A percentile compares a stretch with the other conserved stretches of the same genome.
phyloP scores from a whole-genome alignment of 2,113 vertebrate genomes.

The Chionodraco myersi region DNA sequence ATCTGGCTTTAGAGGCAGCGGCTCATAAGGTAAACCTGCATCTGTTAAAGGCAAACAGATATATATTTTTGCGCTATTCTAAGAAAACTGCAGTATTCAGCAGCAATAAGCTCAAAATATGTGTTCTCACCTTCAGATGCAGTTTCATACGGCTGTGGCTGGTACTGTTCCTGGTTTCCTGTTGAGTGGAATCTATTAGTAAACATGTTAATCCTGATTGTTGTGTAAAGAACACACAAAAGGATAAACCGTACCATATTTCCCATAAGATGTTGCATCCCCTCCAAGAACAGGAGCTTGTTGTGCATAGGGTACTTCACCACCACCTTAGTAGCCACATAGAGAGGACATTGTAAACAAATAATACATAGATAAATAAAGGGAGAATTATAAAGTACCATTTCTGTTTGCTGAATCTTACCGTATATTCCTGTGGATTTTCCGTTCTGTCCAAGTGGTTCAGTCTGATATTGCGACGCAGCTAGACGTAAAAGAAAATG shows the following conservation, averaged over 20 bases:
- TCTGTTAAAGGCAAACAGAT: slow-evolving; percentile 34
- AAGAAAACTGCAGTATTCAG: neutral
- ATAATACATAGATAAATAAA: neutral
- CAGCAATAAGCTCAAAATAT: slow-evolving; percentile 14
- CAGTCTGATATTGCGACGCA: slow-evolving; percentile 52
- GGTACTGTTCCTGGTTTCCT: slow-evolving; percentile 63
- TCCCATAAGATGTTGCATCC: slow-evolving; percentile 54
- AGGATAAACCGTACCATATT: slow-evolving; percentile 59
- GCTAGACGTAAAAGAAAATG: slow-evolving; percentile 37
- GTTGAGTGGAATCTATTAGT: neutral
- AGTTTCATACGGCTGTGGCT: slow-evolving; percentile 58
- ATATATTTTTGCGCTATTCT: neutral
- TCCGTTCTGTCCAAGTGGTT: slow-evolving; percentile 36
- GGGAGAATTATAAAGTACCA: neutral
- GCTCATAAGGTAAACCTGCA: slow-evolving; percentile 57
- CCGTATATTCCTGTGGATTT: slow-evolving; percentile 53
- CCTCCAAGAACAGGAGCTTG: slow-evolving; percentile 49
- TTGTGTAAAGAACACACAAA: neutral
- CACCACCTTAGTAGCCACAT: slow-evolving; percentile 48
- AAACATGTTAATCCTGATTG: neutral
- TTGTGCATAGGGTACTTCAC: slow-evolving; percentile 49
- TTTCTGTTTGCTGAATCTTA: slow-evolving; percentile 38
- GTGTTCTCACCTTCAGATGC: slow-evolving; percentile 49
- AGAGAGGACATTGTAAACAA: slow-evolving; percentile 6
- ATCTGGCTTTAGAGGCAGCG: slow-evolving; percentile 55